A percentile compares a stretch with the other conserved stretches of the same genome.
Conservation (phyloP, 2,888 invertebrate species). For the Ramazzottius varieornatus region DNA sequence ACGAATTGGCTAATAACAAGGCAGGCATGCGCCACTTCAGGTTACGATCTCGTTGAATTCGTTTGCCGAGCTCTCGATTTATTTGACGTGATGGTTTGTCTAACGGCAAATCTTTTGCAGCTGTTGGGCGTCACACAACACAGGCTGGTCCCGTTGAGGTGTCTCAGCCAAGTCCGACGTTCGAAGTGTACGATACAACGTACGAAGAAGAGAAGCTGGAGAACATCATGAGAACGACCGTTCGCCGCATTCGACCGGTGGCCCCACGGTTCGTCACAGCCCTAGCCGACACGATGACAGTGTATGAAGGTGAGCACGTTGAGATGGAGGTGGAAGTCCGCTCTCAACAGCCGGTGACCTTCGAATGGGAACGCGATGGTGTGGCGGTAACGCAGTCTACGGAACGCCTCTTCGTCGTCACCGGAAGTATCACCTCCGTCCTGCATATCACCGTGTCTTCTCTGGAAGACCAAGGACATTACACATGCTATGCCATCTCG, state of each 20-base stretch:
- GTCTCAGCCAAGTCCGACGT: neutral
- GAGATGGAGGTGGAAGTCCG: constrained; percentile 3
- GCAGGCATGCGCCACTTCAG: no score
- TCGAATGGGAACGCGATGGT: constrained; percentile 1
- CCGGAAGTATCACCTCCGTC: neutral
- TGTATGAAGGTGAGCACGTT: neutral
- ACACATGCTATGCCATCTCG: constrained; percentile 3
- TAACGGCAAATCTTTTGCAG: no score
- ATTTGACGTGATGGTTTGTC: no score
- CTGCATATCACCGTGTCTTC: neutral
- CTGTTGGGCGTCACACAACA: no score
- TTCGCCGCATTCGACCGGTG: constrained; percentile 1
- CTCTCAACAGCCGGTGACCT: neutral
- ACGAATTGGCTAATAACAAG: no score
- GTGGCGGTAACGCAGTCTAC: neutral
- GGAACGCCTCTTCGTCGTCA: neutral
- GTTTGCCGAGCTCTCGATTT: no score
- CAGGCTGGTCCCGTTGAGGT: no score
- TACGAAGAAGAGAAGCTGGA: neutral
- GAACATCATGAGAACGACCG: neutral
- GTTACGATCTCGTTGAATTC: no score
- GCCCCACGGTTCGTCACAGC: neutral
- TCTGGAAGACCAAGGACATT: neutral
- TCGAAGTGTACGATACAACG: constrained; percentile 3
- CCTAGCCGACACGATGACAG: neutral